Evolutionary conservation across 1,140 invertebrate genomes (phyloP).

Genomic region (Drosophila bocqueti): DNA sequence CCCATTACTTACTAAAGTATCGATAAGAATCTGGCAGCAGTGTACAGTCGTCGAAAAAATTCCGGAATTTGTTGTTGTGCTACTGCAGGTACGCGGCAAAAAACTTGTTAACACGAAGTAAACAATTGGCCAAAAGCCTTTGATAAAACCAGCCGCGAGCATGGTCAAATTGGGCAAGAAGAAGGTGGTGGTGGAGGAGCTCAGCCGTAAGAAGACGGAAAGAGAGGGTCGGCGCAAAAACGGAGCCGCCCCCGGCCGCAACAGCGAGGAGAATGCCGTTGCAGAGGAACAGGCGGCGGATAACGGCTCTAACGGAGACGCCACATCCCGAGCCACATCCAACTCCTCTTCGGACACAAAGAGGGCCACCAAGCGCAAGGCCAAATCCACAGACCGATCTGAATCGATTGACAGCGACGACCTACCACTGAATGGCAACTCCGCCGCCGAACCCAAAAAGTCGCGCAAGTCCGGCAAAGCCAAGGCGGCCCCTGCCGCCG

Average conservation of each 20-base stretch:
- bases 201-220: constrained; percentile 37
- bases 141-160: neutral
- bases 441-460: constrained; percentile 35
- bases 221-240: constrained; percentile 29
- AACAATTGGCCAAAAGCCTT: constrained; percentile 6
- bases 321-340: constrained; percentile 1
- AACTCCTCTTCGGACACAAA: neutral
- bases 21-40: too few species aligned
- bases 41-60: constrained; percentile 32
- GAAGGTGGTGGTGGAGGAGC: constrained; percentile 40
- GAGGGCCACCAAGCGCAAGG: constrained; percentile 28
- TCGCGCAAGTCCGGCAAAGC: constrained; percentile 32
- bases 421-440: constrained; percentile 56
- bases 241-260: constrained; percentile 41
- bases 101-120: neutral
- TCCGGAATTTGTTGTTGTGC: constrained; percentile 6
- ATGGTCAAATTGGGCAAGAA: constrained; percentile 67
- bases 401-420: constrained; percentile 56
- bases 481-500: constrained; percentile 25
- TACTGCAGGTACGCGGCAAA: constrained; percentile 23
- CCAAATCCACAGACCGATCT: constrained; percentile 15
- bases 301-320: constrained; percentile 9
- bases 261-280: constrained; percentile 39
- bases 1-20: too few species aligned
- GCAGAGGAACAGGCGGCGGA: neutral